phyloP scores from a whole-genome alignment of 2,888 invertebrate species.

The Ormyrus nitidulus region DNA sequence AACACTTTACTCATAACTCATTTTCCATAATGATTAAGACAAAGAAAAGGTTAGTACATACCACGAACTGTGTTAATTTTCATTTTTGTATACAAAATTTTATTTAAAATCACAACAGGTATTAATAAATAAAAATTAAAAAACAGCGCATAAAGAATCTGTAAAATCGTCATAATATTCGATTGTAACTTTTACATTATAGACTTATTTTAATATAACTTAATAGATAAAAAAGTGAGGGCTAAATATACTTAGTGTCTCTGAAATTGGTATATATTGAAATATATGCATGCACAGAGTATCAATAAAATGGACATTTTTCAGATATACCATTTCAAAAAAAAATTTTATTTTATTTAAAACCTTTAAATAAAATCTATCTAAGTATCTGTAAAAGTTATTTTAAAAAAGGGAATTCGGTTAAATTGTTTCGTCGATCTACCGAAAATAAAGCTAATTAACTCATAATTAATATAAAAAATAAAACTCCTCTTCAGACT shows the following conservation, averaged over 20 bases:
- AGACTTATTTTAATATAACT: background rate
- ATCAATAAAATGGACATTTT: too few species aligned
- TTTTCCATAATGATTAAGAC: conserved; percentile 12
- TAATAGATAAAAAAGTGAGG: too few species aligned
- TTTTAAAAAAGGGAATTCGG: too few species aligned
- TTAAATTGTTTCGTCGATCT: too few species aligned
- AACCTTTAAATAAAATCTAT: too few species aligned
- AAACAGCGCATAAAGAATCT: conserved; percentile 3
- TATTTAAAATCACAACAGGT: conserved; percentile 46
- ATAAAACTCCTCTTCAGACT: conserved; percentile 49
- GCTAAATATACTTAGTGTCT: too few species aligned
- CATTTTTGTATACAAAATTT: conserved; percentile 44
- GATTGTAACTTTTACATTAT: conserved; percentile 5
- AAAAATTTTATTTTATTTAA: too few species aligned
- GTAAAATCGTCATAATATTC: conserved; percentile 4
- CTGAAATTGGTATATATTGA: too few species aligned
- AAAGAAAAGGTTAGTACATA: conserved; percentile 33
- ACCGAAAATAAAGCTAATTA: conserved; percentile 39
- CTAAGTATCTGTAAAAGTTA: too few species aligned
- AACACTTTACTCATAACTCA: conserved; percentile 23
- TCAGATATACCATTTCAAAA: too few species aligned
- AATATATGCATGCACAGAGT: too few species aligned
- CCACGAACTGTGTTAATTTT: conserved; percentile 47
- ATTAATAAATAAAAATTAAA: conserved; percentile 17
- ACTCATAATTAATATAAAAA: conserved; percentile 33